Conservation (phyloP, 2,113 vertebrate species). For the Chaenogobius annularis region DNA sequence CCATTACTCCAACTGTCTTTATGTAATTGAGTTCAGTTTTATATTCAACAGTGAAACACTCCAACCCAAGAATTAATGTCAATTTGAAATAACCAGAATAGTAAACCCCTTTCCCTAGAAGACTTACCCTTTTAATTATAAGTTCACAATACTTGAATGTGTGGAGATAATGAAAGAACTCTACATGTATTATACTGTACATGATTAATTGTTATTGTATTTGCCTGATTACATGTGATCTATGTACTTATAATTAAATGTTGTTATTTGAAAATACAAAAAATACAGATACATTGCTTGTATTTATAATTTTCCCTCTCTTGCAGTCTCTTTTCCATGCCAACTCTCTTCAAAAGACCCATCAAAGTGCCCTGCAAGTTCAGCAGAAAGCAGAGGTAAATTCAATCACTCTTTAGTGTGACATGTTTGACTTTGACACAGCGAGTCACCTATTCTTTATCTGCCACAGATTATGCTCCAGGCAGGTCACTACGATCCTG, state of each 20-base stretch:
- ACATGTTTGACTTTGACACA: not conserved
- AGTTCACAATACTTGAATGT: not conserved
- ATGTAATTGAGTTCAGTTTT: slow-evolving; percentile 11
- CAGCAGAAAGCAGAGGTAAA: slow-evolving; percentile 92
- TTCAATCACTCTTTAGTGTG: not conserved
- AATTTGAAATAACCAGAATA: not conserved
- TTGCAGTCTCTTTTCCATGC: slow-evolving; percentile 95
- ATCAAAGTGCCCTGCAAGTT: slow-evolving; percentile 96
- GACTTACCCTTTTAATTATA: not conserved
- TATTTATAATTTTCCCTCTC: slow-evolving; percentile 1
- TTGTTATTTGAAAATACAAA: not conserved
- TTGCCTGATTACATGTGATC: not conserved
- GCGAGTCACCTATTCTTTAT: not conserved
- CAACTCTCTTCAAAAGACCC: slow-evolving; percentile 98
- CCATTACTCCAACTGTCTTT: slow-evolving; percentile 6
- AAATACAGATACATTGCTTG: not conserved
- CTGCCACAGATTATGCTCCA: slow-evolving; percentile 81
- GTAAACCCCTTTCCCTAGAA: not conserved
- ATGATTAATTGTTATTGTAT: not conserved
- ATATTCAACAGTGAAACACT: slow-evolving; percentile 8
- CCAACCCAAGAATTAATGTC: not conserved
- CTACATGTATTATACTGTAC: too few relatives aligned
- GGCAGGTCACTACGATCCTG: slow-evolving; percentile 91
- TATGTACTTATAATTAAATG: not conserved
- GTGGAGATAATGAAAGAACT: not conserved